Conservation (phyloP, 2,113 vertebrate species). For the Potamarius usumacintae region DNA sequence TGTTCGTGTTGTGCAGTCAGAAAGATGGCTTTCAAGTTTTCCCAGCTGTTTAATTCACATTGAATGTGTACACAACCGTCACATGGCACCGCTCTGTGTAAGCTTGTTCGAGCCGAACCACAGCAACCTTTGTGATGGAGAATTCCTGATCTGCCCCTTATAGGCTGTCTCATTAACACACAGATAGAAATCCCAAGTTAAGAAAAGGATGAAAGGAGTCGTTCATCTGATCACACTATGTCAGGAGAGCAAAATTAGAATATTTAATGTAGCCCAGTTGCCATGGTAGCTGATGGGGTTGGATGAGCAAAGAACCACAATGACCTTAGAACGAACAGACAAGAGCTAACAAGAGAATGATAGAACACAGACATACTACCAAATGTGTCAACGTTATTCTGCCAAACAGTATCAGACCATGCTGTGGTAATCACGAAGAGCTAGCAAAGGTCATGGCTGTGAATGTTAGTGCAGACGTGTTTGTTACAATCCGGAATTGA, state of each 20-base stretch:
- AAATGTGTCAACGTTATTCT: conserved; percentile 4
- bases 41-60: conserved; percentile 19
- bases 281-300: conserved; percentile 61
- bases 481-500: neutral
- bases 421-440: neutral
- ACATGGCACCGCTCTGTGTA: neutral
- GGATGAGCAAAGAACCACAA: conserved; percentile 47
- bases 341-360: neutral
- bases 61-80: neutral
- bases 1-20: neutral
- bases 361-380: conserved; percentile 8
- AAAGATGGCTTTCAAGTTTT: neutral
- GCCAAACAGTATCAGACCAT: neutral
- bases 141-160: conserved; percentile 16
- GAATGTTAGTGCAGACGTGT: neutral
- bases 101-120: neutral
- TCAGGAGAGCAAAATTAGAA: conserved; percentile 27
- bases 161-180: neutral
- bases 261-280: conserved; percentile 55
- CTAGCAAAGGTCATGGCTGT: conserved; percentile 4
- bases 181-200: conserved; percentile 27
- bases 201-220: conserved; percentile 23
- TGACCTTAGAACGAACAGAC: conserved; percentile 27
- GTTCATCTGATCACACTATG: conserved; percentile 8
- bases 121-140: neutral